Evolutionary conservation across 1,140 invertebrate species (phyloP), one percentile per base, ranked within the genome.

Genomic region (Drosophila tropicalis): DNA sequence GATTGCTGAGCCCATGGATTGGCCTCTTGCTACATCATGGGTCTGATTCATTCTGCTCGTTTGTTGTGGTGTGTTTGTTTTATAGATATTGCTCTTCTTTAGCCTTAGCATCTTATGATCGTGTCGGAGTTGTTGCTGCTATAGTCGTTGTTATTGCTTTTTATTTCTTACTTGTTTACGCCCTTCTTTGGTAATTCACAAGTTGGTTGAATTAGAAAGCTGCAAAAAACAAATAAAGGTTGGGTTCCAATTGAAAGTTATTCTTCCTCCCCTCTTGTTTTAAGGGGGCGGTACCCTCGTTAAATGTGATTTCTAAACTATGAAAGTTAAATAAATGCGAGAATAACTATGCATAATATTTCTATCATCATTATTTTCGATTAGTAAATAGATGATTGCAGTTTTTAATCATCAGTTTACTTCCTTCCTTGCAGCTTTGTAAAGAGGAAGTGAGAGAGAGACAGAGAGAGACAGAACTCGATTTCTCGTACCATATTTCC

Each of bases 171-270:
- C 57, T 72, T 64, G 51, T 72, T 58, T 62, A 47, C 76, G 72
- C 84, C 84, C 79, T 76, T 89, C 76, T 76, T 89, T 69, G 68
- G 73, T 73, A 70, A 89, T 84, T 80, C 70, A 62, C 70, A 41
- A 36, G 61, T 36, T 25, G 55, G 66, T 63, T 76, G 39, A 58
- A 69, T 77, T 87, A 89, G 84, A 87, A 87, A 87, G 84, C 84
- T 77, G 85, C 67, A 69, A 84, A 87, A 87, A 70, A 70, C 85
- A 87, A 87, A 87, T 89, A 87, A 87, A 89, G 84, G 84, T 84
- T 70, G 77, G 70, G 40, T 44, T 5, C 7, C 22, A 69, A 62
- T 58, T 67, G 79, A 76, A 79, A 87, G 75, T 76, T 47, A 41
- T 41, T 41, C 6, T 41, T 41, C 6, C 19, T 47, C 15, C 17